These are phyloP conservation scores for Prionailurus bengalensis DNA, from an alignment of 2,113 vertebrate genomes.

Conservation along the genomic window DNA sequence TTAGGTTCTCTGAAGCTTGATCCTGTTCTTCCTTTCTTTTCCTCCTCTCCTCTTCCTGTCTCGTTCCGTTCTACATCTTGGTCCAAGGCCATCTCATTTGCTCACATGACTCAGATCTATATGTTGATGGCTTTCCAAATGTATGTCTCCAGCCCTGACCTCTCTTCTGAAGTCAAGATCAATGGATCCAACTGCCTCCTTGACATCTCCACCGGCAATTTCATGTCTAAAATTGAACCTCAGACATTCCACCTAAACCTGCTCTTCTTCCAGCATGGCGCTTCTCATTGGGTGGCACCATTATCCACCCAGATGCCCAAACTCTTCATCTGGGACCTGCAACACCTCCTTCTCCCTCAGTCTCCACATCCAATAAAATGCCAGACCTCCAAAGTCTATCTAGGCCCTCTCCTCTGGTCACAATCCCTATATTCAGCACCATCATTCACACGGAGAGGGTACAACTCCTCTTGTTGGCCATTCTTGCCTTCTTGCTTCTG, in stretches of 20 bases:
- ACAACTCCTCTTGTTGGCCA: neutral
- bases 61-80: no score
- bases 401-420: neutral
- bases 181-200: neutral
- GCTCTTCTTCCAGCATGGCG: neutral
- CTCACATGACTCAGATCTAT: neutral
- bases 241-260: neutral
- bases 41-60: neutral
- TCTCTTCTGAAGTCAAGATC: neutral
- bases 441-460: neutral
- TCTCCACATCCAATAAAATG: neutral
- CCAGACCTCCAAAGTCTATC: neutral
- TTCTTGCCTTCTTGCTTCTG: neutral
- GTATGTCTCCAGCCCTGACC: neutral
- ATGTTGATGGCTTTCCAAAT: neutral
- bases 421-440: neutral
- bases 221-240: neutral
- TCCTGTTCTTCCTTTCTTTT: neutral
- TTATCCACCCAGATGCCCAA: neutral
- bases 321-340: neutral
- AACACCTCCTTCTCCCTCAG: neutral
- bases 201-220: neutral
- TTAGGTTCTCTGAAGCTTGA: neutral
- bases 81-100: neutral
- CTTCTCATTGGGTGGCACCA: neutral